These are phyloP conservation scores for Meghimatium bilineatum DNA, from an alignment of 2,888 invertebrate species.

Conservation along the genomic window DNA sequence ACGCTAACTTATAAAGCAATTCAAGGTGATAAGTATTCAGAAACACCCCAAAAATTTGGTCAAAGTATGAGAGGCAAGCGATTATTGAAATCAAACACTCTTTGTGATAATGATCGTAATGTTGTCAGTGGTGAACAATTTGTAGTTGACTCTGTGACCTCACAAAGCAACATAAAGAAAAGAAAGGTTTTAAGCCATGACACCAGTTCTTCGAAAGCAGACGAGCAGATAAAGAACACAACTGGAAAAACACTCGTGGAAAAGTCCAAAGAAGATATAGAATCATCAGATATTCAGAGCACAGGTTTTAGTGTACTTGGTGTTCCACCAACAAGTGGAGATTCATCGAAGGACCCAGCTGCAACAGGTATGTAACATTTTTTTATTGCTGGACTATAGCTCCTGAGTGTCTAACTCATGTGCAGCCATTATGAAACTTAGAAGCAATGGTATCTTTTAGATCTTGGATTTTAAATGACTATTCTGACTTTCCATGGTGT, in stretches of 20 bases:
- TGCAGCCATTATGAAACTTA: too few relatives aligned
- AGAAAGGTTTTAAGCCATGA: not conserved
- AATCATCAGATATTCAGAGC: conserved; percentile 43
- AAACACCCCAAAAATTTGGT: not conserved
- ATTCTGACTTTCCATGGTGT: too few relatives aligned
- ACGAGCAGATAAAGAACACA: not conserved
- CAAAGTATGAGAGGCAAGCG: conserved; percentile 3
- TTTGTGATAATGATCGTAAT: not conserved
- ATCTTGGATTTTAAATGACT: not conserved
- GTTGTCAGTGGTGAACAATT: not conserved
- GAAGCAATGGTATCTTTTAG: not conserved
- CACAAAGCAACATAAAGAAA: not conserved
- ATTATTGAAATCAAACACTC: not conserved
- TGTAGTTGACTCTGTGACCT: not conserved
- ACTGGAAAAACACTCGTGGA: not conserved
- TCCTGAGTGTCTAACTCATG: not conserved
- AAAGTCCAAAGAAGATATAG: not conserved
- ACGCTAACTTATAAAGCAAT: not conserved
- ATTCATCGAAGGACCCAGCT: conserved; percentile 29
- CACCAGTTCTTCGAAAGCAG: not conserved
- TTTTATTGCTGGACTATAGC: too few relatives aligned
- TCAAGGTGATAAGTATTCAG: not conserved
- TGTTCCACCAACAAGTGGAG: conserved; percentile 36
- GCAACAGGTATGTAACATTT: not conserved
- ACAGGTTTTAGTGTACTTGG: conserved; percentile 44